phyloP scores from a whole-genome alignment of 2,113 vertebrate species.

The Nyctereutes procyonoides region DNA sequence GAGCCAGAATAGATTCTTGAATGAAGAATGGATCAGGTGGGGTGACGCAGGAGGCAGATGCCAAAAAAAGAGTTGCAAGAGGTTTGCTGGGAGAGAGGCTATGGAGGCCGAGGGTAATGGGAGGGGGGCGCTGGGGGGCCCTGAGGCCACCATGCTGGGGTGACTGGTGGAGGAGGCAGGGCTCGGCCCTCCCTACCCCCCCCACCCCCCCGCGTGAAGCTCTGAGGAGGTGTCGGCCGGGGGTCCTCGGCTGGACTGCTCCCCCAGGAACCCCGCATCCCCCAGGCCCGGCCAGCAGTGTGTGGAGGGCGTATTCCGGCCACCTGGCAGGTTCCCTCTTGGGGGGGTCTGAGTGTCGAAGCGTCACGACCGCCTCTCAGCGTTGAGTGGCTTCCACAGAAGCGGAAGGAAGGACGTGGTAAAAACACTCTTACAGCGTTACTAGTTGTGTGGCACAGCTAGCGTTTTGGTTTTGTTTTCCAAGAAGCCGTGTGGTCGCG shows the following conservation, averaged over 20 bases:
- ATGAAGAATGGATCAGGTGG: rapidly evolving
- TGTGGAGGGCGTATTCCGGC: neutral
- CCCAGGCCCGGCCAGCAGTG: neutral
- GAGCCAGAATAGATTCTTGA: neutral
- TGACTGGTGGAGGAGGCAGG: neutral
- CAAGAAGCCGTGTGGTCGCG: neutral
- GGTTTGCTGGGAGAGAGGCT: neutral
- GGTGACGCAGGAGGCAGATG: neutral
- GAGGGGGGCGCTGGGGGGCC: neutral
- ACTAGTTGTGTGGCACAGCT: rapidly evolving
- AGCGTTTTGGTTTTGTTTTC: neutral
- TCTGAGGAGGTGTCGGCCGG: too few relatives aligned
- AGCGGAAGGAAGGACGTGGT: neutral
- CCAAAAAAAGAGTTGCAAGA: neutral
- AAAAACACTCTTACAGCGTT: rapidly evolving
- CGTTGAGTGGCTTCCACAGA: neutral
- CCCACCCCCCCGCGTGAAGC: neutral
- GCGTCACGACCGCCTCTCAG: neutral
- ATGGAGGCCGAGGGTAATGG: neutral
- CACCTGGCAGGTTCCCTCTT: rapidly evolving
- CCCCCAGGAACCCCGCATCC: rapidly evolving
- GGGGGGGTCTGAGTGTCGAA: neutral
- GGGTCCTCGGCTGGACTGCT: neutral
- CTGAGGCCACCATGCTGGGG: neutral
- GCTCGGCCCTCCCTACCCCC: too few relatives aligned